Evolutionary conservation across 2,888 invertebrate genomes (phyloP).

Genomic region (Eupeodes latifasciatus): DNA sequence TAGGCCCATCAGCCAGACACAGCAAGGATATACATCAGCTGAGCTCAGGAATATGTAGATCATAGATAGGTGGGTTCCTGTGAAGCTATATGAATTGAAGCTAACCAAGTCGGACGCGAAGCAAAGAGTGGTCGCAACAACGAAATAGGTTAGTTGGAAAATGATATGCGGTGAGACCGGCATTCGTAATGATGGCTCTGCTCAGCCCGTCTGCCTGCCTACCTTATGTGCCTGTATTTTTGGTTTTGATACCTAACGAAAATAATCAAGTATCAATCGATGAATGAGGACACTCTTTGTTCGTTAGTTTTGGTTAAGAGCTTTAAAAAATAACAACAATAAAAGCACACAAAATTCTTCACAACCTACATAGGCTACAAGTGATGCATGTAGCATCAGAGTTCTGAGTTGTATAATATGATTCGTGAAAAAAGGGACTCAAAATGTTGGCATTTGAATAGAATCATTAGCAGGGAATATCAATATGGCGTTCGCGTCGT

Average conservation of each 20-base stretch:
- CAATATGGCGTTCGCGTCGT: neutral
- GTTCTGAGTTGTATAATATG: no score
- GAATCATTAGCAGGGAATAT: neutral
- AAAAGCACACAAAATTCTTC: neutral
- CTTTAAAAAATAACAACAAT: neutral
- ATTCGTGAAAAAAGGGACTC: neutral
- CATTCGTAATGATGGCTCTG: conserved; percentile 20
- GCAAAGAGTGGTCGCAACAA: conserved; percentile 32
- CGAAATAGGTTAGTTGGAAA: conserved; percentile 46
- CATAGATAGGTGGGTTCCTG: neutral
- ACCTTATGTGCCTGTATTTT: neutral
- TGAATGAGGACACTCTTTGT: conserved; percentile 11
- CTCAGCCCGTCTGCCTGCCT: neutral
- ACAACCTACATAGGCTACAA: neutral
- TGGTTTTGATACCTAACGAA: conserved; percentile 27
- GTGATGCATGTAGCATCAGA: no score
- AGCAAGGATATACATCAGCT: neutral
- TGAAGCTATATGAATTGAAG: neutral
- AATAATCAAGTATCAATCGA: conserved; percentile 38
- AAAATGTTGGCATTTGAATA: neutral
- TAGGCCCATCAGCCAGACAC: neutral
- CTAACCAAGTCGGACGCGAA: neutral
- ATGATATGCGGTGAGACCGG: conserved; percentile 52
- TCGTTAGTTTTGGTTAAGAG: conserved; percentile 10
- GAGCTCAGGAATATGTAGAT: neutral